Evolutionary conservation across 2,888 invertebrate genomes (phyloP).

Genomic region (Clepsis dumicolana): DNA sequence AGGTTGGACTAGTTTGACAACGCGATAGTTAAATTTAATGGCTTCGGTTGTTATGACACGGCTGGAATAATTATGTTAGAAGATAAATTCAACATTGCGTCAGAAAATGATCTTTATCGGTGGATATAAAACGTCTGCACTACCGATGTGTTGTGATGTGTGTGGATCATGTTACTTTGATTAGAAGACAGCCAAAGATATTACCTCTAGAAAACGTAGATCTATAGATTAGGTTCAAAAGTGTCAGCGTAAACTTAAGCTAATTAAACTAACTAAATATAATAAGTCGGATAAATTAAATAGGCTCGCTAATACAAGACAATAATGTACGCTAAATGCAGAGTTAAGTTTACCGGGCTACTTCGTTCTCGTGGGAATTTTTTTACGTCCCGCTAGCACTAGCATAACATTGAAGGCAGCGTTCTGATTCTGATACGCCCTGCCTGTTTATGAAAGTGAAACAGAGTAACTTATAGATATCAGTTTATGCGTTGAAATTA

Average conservation of each 20-base stretch:
- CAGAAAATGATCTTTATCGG: constrained; percentile 39
- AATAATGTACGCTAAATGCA: too few relatives aligned
- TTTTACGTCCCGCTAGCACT: too few relatives aligned
- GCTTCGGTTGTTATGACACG: constrained; percentile 40
- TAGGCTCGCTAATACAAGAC: too few relatives aligned
- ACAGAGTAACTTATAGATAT: background rate
- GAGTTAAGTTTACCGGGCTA: too few relatives aligned
- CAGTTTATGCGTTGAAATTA: background rate
- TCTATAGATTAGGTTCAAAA: too few relatives aligned
- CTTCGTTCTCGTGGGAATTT: too few relatives aligned
- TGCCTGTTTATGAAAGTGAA: constrained; percentile 6
- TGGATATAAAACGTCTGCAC: constrained; percentile 26
- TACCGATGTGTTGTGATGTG: constrained; percentile 33
- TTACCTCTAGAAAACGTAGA: too few relatives aligned
- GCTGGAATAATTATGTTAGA: constrained; percentile 25
- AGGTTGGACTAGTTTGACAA: constrained; percentile 32
- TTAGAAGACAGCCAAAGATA: background rate
- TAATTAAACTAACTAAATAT: too few relatives aligned
- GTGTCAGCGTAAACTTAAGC: too few relatives aligned
- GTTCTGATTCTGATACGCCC: background rate
- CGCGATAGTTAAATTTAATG: constrained; percentile 40
- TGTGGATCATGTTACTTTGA: constrained; percentile 37
- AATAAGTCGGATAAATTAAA: too few relatives aligned
- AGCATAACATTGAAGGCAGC: too few relatives aligned
- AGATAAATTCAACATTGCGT: constrained; percentile 37